Base-by-base conservation (phyloP, 2,888 invertebrate genomes). In the Andrena trimmerana region DNA sequence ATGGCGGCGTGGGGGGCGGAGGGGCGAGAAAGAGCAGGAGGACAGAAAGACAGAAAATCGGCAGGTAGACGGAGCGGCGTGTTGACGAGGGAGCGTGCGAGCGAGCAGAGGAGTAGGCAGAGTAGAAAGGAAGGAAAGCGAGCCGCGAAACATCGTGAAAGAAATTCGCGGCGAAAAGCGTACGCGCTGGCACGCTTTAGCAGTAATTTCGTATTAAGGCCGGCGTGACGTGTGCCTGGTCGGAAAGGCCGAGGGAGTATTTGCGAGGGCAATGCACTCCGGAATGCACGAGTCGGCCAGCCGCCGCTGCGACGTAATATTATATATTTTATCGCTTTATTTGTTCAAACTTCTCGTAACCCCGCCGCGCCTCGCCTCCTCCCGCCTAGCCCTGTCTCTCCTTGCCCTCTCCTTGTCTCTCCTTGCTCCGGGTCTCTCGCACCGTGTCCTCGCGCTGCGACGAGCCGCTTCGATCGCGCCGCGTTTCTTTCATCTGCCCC, bases 241-340 rank as follows among this genome's bases (percentile, higher is more conserved):
- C 81, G 88, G 88, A 74, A 86, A 86, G 86, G 87, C 88, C 86
- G 91, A 88, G 86, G 87, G 86, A 88, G 92, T 91, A 91, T 92
- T 91, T 85, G 92, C 89, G 90, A 88, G 92, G 92, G 90, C 92
- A 92, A 91, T 92, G 92, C 92, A 92, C 92, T 91, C 90, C 89
- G 92, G 92, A 92, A 92, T 92, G 92, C 90, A 88, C 90, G 89
- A 90, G 91, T 90, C 91, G 90, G 88, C 90, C 91, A 90, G 92
- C 91, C 92, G 92, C 63, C 93, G 92, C 92, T 93, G 92, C 94
- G 90, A 93, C 92, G 93, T 92, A 93, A 86, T 86, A 86, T 86
- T 86, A 86, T 86, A 86, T 86, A 93, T 93, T 93, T 93, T 93
- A 93, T 93, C 93, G 93, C 93, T 93, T 93, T 93, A 93, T 93